These are phyloP conservation scores for Sabellastarte sp. DNA, from an alignment of 2,888 invertebrate genomes.

Conservation along the genomic window DNA sequence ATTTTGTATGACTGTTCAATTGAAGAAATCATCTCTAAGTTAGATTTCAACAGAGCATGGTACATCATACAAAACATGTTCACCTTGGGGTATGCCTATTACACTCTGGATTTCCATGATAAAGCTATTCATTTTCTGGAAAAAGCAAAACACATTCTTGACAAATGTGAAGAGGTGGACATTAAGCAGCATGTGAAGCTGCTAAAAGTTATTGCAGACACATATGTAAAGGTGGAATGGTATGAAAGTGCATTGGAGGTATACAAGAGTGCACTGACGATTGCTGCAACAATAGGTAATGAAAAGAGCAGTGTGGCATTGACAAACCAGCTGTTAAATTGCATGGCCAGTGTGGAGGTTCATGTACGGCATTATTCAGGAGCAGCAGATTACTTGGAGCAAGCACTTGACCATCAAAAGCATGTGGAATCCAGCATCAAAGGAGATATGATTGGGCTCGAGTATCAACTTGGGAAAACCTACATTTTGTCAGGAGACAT, in stretches of 20 bases:
- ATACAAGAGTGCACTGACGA: slow-evolving; percentile 52
- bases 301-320: slow-evolving; percentile 33
- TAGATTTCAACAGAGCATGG: slow-evolving; percentile 51
- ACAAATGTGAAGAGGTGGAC: slow-evolving; percentile 7
- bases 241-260: slow-evolving; percentile 47
- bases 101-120: slow-evolving; percentile 43
- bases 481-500: slow-evolving; percentile 55
- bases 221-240: slow-evolving; percentile 51
- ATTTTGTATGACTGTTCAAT: no score
- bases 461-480: slow-evolving; percentile 53
- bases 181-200: slow-evolving; percentile 13
- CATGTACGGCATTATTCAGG: slow-evolving; percentile 53
- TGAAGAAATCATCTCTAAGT: neutral
- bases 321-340: slow-evolving; percentile 54
- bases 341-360: slow-evolving; percentile 54
- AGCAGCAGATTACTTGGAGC: slow-evolving; percentile 52
- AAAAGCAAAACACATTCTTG: slow-evolving; percentile 43
- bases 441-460: slow-evolving; percentile 51
- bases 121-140: slow-evolving; percentile 53
- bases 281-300: slow-evolving; percentile 22
- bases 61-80: slow-evolving; percentile 53
- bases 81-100: slow-evolving; percentile 53
- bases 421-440: slow-evolving; percentile 54
- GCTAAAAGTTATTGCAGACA: slow-evolving; percentile 34
- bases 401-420: slow-evolving; percentile 53